These are phyloP conservation scores for Acropora tenuis DNA, from an alignment of 64 coral and sea anemone species.

Conservation along the genomic window DNA sequence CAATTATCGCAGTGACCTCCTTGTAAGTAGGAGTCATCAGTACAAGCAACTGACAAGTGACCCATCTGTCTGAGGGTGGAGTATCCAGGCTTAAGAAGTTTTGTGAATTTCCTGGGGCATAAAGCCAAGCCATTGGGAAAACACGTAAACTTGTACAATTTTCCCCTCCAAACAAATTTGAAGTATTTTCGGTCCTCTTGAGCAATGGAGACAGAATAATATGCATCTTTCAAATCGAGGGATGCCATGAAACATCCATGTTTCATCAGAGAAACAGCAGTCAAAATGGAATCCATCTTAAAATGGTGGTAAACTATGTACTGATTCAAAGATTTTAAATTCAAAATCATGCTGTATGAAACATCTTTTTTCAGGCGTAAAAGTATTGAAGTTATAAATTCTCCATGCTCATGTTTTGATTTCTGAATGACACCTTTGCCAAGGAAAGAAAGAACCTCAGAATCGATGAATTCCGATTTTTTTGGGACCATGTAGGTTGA, in stretches of 20 bases:
- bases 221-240: not conserved
- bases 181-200: conserved; percentile 9
- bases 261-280: not conserved
- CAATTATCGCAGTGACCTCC: not conserved
- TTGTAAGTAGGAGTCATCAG: conserved; percentile 39
- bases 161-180: not conserved
- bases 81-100: conserved; percentile 42
- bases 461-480: conserved; percentile 33
- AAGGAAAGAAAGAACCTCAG: not conserved
- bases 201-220: not conserved
- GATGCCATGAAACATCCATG: not conserved
- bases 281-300: not conserved
- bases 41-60: conserved; percentile 30
- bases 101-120: conserved; percentile 8
- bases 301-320: not conserved
- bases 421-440: not conserved
- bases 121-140: conserved; percentile 39
- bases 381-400: not conserved
- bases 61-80: conserved; percentile 37
- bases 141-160: conserved; percentile 21
- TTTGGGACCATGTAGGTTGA: not conserved
- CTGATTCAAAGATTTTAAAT: not conserved
- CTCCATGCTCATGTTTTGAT: not conserved
- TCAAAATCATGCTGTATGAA: not conserved
- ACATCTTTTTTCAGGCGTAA: not conserved